Conservation (phyloP, 2,888 invertebrate species). For the Drosophila tanythrix region DNA sequence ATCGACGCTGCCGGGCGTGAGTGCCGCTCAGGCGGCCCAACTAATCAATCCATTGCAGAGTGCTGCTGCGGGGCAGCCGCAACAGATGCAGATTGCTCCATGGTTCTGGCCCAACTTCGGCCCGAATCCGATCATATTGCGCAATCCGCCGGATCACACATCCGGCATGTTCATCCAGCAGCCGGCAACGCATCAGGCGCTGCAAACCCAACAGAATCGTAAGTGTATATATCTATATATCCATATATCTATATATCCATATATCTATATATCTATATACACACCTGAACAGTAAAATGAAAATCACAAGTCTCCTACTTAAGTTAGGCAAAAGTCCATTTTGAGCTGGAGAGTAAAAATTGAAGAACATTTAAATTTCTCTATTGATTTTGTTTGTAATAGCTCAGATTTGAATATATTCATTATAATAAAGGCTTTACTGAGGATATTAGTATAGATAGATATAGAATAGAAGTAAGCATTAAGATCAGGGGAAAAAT, state of each 20-base stretch:
- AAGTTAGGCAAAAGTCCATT: too few relatives aligned
- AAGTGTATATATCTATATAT: conserved; percentile 71
- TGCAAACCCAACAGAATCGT: conserved; percentile 89
- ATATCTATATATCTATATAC: not conserved
- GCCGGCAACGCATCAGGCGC: conserved; percentile 85
- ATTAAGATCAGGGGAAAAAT: not conserved
- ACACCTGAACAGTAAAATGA: not conserved
- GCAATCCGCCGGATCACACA: conserved; percentile 90
- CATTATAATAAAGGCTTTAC: not conserved
- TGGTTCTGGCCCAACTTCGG: conserved; percentile 92
- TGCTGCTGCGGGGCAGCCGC: conserved; percentile 86
- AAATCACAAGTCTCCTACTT: too few relatives aligned
- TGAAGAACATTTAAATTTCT: not conserved
- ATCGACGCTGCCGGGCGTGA: conserved; percentile 87
- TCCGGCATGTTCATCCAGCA: conserved; percentile 93
- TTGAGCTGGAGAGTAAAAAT: too few relatives aligned
- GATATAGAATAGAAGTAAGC: not conserved
- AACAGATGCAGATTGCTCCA: conserved; percentile 91
- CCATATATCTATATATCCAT: not conserved
- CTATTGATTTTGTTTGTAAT: not conserved
- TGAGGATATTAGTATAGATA: not conserved
- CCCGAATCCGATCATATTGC: conserved; percentile 91
- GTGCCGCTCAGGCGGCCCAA: conserved; percentile 87
- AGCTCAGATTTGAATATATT: not conserved
- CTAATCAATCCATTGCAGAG: conserved; percentile 90